Evolutionary conservation across 2,113 vertebrate genomes (phyloP).

Genomic region (Pachyramphus minor): DNA sequence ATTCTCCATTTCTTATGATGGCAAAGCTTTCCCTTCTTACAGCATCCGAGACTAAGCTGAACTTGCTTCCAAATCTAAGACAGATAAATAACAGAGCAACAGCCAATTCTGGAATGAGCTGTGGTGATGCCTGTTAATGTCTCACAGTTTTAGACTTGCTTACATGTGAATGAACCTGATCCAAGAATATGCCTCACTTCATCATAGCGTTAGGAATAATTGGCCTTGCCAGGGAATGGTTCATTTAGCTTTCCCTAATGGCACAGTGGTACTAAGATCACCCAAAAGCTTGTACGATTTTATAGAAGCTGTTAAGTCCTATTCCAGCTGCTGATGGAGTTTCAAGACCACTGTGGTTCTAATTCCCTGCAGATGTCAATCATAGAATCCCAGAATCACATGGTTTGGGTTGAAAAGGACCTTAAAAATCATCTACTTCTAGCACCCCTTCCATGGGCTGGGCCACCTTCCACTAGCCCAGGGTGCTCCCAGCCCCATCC

Average conservation of each 20-base stretch:
- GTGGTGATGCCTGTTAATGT: not conserved
- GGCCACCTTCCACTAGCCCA: not conserved
- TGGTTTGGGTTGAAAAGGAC: not conserved
- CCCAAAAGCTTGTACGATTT: not conserved
- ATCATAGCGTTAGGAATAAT: not conserved
- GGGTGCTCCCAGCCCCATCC: not conserved
- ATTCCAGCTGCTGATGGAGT: not conserved
- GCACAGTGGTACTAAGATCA: not conserved
- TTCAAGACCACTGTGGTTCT: not conserved
- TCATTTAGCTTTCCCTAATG: not conserved
- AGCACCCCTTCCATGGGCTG: not conserved
- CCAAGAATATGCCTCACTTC: not conserved
- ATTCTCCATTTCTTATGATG: not conserved
- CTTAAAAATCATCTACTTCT: not conserved
- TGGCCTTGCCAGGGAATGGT: not conserved
- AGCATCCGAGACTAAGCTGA: not conserved
- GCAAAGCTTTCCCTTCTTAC: not conserved
- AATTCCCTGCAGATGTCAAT: not conserved
- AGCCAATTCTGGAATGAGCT: not conserved
- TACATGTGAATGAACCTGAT: not conserved
- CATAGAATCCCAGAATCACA: not conserved
- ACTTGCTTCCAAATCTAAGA: not conserved
- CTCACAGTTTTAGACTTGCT: not conserved
- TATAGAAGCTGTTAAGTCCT: not conserved
- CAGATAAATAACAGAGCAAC: not conserved